Percentiles rank a stretch among this genome's conserved stretches.
These are phyloP conservation scores for Lycia hirtaria DNA, from an alignment of 2,888 invertebrate genomes.

Conservation along the genomic window DNA sequence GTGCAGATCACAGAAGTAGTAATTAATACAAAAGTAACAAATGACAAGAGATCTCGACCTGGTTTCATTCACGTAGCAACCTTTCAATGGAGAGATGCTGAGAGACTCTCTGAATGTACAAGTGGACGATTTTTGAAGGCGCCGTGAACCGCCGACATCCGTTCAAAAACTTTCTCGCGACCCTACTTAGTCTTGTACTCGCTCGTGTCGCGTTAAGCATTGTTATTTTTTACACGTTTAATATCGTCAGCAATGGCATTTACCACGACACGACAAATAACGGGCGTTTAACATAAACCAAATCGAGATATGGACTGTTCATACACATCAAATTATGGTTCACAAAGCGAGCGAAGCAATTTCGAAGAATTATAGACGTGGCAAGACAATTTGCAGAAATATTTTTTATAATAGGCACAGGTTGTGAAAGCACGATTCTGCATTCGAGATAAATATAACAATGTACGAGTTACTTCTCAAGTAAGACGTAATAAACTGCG, in stretches of 20 bases:
- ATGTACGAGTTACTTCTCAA: slow-evolving; percentile 7
- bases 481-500: slow-evolving; percentile 18
- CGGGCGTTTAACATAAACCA: slow-evolving; percentile 13
- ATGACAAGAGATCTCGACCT: slow-evolving; percentile 55
- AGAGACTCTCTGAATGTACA: slow-evolving; percentile 50
- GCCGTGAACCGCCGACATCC: slow-evolving; percentile 52
- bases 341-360: slow-evolving; percentile 7
- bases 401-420: slow-evolving; percentile 5
- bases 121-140: slow-evolving; percentile 62
- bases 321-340: slow-evolving; percentile 4
- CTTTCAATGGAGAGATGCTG: slow-evolving; percentile 28
- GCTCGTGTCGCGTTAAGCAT: slow-evolving; percentile 29
- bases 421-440: slow-evolving; percentile 19
- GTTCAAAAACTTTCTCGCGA: slow-evolving; percentile 61
- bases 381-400: slow-evolving; percentile 1
- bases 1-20: neutral
- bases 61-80: slow-evolving; percentile 66
- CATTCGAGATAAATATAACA: slow-evolving; percentile 16
- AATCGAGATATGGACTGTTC: neutral
- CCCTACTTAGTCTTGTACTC: slow-evolving; percentile 46
- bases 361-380: slow-evolving; percentile 17
- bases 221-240: slow-evolving; percentile 39
- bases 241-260: slow-evolving; percentile 24
- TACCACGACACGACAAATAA: slow-evolving; percentile 28
- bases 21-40: slow-evolving; percentile 11